Base-by-base conservation (phyloP, 2,113 vertebrate species). In the Perca schrenkii region DNA sequence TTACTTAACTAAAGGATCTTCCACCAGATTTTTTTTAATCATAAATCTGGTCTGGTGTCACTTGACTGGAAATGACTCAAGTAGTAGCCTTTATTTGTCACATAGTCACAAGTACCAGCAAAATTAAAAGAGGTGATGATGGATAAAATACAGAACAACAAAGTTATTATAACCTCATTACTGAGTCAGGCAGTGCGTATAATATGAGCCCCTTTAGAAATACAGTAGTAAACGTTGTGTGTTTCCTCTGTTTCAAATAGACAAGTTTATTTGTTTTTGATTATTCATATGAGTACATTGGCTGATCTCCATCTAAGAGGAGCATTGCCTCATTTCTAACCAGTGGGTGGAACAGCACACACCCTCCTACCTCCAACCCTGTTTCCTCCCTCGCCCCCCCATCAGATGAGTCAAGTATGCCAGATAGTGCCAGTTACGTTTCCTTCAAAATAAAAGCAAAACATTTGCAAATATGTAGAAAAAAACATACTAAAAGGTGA, bases 381-480 rank as follows among this genome's bases (percentile, higher is more conserved):
- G 25, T 57, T 25, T 46, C 16, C 34, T n/a, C 21, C 31, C 8
- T 11, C 13, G 21, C 10, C 61, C 16, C 31, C 60, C 3, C 60
- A 36, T 64, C 21, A 61, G 6, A 62, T 8, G 0, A 63, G n/a
- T 60, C 50, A 2, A 8, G 0, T 49, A 16, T 4, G 4, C 28
- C n/a, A 22, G 19, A 34, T 8, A 40, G 8, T 11, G 17, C 8
- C 52, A 50, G 28, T 56, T 19, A n/a, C 0, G 8, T 60, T 83
- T 64, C 25, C 58, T 80, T 76, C 81, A 80, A 70, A 79, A 64
- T 65, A 75, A 84, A 79, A 79, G 82, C 43, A 63, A 4, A 16
- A 12, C 4, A n/a, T 46, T 47, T 21, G 6, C 8, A 40, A 21
- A 25, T 36, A 4, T 28, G 47, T 74, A 43, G 11, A 40, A 63